Conservation (phyloP, 2,113 vertebrate species). For the Phyllostomus discolor region DNA sequence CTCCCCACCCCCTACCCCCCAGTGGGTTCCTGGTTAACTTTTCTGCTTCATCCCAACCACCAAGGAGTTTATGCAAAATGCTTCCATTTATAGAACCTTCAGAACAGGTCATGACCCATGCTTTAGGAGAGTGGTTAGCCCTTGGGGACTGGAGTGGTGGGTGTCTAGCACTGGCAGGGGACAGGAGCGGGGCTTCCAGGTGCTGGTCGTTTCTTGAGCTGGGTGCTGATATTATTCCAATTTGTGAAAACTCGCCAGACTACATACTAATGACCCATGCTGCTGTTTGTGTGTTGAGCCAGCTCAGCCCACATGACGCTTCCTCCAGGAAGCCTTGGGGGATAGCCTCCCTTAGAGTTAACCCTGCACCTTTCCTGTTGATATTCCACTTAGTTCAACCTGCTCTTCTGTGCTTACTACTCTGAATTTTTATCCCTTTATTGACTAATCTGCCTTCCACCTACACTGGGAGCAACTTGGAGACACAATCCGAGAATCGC, state of each 20-base stretch:
- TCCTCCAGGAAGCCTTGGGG: neutral
- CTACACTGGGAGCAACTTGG: neutral
- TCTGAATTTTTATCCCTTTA: neutral
- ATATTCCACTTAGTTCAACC: neutral
- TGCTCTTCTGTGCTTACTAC: neutral
- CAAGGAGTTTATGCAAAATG: no score
- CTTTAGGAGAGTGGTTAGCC: neutral
- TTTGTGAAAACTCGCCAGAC: neutral
- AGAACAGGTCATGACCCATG: neutral
- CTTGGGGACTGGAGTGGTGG: neutral
- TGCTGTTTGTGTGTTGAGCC: neutral
- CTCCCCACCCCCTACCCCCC: neutral
- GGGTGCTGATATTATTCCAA: no score
- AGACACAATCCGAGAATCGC: neutral
- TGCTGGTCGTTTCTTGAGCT: neutral
- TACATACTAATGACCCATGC: rapidly evolving
- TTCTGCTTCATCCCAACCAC: neutral
- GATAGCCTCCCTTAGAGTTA: neutral
- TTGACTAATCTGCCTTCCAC: neutral
- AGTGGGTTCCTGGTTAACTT: neutral
- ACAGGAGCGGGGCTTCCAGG: neutral
- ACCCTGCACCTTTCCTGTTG: neutral
- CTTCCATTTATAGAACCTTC: neutral
- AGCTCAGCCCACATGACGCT: neutral
- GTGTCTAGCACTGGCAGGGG: neutral